Evolutionary conservation across 37 sponge, comb jelly and placozoan species (phyloP).

Genomic region (Mnemiopsis leidyi): DNA sequence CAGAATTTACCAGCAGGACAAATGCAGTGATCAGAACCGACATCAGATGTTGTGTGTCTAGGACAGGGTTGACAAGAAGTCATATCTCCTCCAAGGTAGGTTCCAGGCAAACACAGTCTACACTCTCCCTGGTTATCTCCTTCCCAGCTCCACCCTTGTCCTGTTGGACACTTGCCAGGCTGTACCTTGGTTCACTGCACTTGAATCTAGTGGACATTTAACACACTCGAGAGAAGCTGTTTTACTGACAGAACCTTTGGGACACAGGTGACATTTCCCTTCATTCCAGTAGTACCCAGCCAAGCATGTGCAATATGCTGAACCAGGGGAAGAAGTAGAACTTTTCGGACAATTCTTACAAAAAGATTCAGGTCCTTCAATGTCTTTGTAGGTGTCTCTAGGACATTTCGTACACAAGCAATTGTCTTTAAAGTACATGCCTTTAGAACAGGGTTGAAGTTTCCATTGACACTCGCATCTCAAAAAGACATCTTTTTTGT

Average conservation of each 20-base stretch:
- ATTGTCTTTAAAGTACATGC: not conserved
- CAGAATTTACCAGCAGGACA: not conserved
- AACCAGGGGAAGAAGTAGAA: not conserved
- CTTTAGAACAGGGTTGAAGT: not conserved
- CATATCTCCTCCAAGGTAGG: not conserved
- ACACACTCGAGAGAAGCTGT: not conserved
- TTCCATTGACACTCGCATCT: not conserved
- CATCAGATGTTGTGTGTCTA: not conserved
- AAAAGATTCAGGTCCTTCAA: not conserved
- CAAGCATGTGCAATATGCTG: not conserved
- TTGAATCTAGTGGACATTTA: not conserved
- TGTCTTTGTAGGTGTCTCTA: not conserved
- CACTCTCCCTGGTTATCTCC: too few species aligned
- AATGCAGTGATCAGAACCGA: not conserved
- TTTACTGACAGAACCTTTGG: not conserved
- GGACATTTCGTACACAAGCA: not conserved
- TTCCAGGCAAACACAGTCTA: not conserved
- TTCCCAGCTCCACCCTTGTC: not conserved
- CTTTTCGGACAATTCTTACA: not conserved
- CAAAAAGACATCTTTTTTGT: too few species aligned
- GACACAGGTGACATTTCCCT: not conserved
- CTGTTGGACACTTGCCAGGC: not conserved
- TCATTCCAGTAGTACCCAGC: not conserved
- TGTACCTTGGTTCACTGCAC: not conserved
- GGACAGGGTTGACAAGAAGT: not conserved